Percentiles rank a stretch among this genome's conserved stretches.
Evolutionary conservation across 2,113 vertebrate genomes (phyloP).

Genomic region (Gallinago paraguaiae): DNA sequence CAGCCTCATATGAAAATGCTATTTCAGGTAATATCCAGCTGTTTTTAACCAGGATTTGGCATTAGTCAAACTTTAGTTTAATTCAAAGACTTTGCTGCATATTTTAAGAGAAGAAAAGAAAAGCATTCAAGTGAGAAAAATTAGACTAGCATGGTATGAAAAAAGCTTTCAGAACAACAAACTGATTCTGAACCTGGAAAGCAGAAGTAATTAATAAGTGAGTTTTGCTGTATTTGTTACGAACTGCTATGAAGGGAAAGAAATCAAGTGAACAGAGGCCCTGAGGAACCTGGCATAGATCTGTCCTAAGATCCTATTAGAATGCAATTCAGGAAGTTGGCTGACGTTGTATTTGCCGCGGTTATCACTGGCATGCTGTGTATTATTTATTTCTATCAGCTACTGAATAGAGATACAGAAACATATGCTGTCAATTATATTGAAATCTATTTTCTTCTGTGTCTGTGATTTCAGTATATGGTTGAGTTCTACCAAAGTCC

Average conservation of each 20-base stretch:
- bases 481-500: not conserved
- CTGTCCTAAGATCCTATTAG: constrained; percentile 22
- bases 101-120: not conserved
- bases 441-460: constrained; percentile 33
- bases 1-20: not conserved
- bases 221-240: not conserved
- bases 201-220: not conserved
- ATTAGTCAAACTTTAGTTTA: not conserved
- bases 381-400: constrained; percentile 59
- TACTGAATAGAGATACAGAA: constrained; percentile 51
- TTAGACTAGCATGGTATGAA: not conserved
- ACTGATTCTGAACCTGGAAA: not conserved
- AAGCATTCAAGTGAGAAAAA: not conserved
- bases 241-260: not conserved
- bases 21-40: not conserved
- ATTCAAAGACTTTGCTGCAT: not conserved
- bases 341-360: constrained; percentile 1
- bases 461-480: not conserved
- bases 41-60: not conserved
- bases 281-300: constrained; percentile 11
- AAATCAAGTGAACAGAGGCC: not conserved
- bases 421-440: constrained; percentile 56
- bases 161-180: not conserved
- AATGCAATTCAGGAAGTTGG: constrained; percentile 55
- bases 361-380: constrained; percentile 41